phyloP scores from a whole-genome alignment of 2,888 invertebrate genomes.

The Agyllia agylla region DNA sequence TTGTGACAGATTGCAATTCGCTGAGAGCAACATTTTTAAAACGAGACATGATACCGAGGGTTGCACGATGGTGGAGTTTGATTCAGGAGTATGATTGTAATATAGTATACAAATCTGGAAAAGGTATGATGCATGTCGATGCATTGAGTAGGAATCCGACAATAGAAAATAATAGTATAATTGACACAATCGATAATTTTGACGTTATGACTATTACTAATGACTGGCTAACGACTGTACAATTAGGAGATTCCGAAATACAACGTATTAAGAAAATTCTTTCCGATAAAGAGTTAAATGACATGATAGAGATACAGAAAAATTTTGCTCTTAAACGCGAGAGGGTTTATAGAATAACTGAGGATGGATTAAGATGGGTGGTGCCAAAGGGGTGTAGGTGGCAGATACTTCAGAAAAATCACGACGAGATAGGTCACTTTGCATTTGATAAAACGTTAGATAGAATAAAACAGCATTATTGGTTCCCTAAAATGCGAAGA shows the following conservation, averaged over 20 bases:
- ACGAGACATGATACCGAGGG: constrained; percentile 79
- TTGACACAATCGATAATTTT: constrained; percentile 43
- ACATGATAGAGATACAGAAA: not conserved
- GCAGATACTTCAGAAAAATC: not conserved
- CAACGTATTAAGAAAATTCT: not conserved
- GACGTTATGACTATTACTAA: not conserved
- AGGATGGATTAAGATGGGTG: not conserved
- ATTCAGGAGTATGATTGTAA: constrained; percentile 80
- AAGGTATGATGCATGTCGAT: not conserved
- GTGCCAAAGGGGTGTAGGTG: not conserved
- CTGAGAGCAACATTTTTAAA: constrained; percentile 72
- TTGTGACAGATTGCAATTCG: not conserved
- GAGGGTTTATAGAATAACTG: not conserved
- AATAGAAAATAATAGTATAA: not conserved
- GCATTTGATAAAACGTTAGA: not conserved
- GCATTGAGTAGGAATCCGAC: not conserved
- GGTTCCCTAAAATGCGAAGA: not conserved
- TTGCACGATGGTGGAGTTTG: constrained; percentile 80
- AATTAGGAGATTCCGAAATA: constrained; percentile 59
- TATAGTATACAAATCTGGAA: constrained; percentile 52
- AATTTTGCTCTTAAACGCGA: not conserved
- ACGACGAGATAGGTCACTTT: not conserved
- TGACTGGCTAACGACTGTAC: constrained; percentile 60
- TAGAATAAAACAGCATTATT: not conserved
- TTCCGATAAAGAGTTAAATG: not conserved